Base-by-base conservation (phyloP, 2,888 invertebrate species). In the Melinopterus prodromus region DNA sequence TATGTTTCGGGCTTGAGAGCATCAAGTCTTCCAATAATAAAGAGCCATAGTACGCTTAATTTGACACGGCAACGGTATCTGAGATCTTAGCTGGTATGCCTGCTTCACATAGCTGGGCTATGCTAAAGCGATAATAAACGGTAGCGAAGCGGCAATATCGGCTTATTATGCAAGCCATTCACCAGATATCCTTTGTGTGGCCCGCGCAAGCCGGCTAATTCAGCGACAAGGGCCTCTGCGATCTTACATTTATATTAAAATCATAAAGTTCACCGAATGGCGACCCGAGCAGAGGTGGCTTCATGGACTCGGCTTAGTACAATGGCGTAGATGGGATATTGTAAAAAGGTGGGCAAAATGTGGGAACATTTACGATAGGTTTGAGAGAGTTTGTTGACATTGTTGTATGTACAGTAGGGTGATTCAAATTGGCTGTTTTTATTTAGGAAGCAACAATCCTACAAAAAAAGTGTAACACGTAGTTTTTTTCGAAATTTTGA, bases 231-330 rank as follows among this genome's bases (percentile, higher is more conserved):
- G 9, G 9, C 7, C 53, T 12, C 53, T 1, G 12, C 53, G 9
- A 53, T 53, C 53, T 80, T 76, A 79, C 80, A 80, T 80, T 80
- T 80, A 80, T 80, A 80, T 80, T 80, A 80, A 80, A 80, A 80
- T 80, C 80, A 78, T 80, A 80, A 80, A 80, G 76, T 35, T 74
- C 16, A n/a, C 71, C 26, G 16, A 71, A 71, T 71, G 71, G 26
- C 26, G 71, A 71, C 16, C 6, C 26, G 6, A 26, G 26, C 26
- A 26, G 3, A 26, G 26, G 26, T n/a, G 16, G n/a, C 16, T 71
- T 71, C 4, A 71, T 71, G 5, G 1, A 26, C 16, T n/a, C 26
- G 7, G 14, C 12, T 71, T 26, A 71, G 71, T 53, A 53, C 53
- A 9, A 53, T 53, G 53, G 53, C 53, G 53, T 12, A 53, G 53